Evolutionary conservation across 2,888 invertebrate species (phyloP).

Genomic region (Rugalucina vietnamica): DNA sequence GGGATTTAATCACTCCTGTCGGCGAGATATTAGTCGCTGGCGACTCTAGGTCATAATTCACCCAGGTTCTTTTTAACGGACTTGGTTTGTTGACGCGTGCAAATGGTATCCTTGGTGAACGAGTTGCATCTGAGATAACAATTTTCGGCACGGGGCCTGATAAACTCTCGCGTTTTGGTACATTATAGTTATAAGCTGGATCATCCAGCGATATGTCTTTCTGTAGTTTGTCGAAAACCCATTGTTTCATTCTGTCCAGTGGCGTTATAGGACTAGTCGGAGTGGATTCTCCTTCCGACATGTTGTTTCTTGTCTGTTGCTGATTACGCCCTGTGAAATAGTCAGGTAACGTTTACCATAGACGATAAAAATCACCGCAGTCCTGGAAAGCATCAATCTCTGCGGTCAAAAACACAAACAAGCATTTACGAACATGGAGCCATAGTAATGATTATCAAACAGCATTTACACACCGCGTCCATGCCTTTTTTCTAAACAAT

Average conservation of each 20-base stretch:
- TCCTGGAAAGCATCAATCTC: no score
- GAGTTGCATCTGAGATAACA: neutral
- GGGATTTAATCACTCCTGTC: neutral
- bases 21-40: slow-evolving; percentile 1
- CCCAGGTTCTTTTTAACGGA: neutral
- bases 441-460: no score
- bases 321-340: no score
- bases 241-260: neutral
- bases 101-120: neutral
- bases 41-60: neutral
- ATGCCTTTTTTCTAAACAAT: no score
- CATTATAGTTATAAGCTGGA: neutral
- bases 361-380: no score
- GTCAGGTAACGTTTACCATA: no score
- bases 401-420: no score
- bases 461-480: no score
- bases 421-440: no score
- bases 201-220: neutral
- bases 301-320: no score
- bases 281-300: neutral
- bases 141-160: neutral
- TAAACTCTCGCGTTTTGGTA: neutral
- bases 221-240: neutral
- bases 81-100: neutral
- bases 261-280: neutral